phyloP scores from a whole-genome alignment of 2,888 invertebrate species.

The Rapana venosa region DNA sequence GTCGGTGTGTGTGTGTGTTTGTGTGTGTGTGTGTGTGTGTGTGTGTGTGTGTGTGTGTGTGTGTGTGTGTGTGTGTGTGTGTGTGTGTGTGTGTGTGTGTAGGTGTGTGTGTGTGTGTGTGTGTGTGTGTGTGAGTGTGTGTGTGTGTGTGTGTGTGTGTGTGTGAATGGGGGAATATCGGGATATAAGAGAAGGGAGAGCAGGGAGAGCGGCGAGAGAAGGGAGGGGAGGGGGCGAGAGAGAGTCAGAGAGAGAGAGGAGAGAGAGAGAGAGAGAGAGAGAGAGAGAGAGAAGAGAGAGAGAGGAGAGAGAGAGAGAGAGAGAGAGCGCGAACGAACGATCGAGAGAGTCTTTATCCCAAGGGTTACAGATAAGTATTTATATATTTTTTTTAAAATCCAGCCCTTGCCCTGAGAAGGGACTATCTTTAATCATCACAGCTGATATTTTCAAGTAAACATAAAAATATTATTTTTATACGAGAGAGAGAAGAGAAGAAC shows the following conservation, averaged over 20 bases:
- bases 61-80: conserved; percentile 24
- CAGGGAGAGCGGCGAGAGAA: neutral
- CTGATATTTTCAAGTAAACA: no score
- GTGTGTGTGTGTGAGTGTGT: neutral
- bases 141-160: neutral
- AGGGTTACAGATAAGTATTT: no score
- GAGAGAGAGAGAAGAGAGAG: no score
- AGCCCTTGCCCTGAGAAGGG: no score
- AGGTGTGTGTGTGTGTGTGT: neutral
- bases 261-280: neutral
- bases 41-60: conserved; percentile 8
- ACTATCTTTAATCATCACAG: no score
- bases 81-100: conserved; percentile 19
- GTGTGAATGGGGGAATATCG: no score
- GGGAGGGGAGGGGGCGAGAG: neutral
- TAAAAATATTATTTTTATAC: no score
- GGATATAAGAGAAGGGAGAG: neutral
- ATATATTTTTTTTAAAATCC: no score
- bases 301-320: no score
- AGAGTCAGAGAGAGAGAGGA: neutral
- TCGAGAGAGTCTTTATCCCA: no score
- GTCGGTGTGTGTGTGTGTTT: neutral
- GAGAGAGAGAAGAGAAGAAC: no score
- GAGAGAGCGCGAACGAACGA: no score
- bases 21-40: conserved; percentile 10